A percentile compares a stretch with the other conserved stretches of the same genome.
These are phyloP conservation scores for Ennomos fuscantarius DNA, from an alignment of 2,888 invertebrate species.

Conservation along the genomic window DNA sequence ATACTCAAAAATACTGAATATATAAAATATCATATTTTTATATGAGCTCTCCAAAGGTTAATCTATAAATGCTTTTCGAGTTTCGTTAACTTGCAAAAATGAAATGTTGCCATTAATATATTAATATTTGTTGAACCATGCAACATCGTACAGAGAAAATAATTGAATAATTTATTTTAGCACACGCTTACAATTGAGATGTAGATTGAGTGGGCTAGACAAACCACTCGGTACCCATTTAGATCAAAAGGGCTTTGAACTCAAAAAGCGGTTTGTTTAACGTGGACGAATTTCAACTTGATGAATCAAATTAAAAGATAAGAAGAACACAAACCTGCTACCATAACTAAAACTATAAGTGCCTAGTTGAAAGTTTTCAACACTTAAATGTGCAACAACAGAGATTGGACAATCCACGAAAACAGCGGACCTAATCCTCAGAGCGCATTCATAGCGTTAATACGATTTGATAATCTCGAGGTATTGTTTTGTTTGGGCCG, in stretches of 20 bases:
- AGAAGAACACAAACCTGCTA: slow-evolving; percentile 3
- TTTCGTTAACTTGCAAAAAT: too few relatives aligned
- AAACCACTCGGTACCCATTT: slow-evolving; percentile 8
- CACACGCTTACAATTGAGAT: slow-evolving; percentile 18
- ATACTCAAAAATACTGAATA: too few relatives aligned
- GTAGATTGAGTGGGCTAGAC: slow-evolving; percentile 20
- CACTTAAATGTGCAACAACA: slow-evolving; percentile 23
- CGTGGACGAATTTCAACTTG: slow-evolving; percentile 6
- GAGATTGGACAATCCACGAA: slow-evolving; percentile 32
- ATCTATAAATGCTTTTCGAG: too few relatives aligned
- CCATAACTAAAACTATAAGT: slow-evolving; percentile 17
- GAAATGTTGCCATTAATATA: too few relatives aligned
- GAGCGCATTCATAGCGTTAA: slow-evolving; percentile 53
- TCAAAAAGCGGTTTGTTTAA: slow-evolving; percentile 3
- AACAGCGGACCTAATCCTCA: slow-evolving; percentile 43
- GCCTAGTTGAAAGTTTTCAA: slow-evolving; percentile 12
- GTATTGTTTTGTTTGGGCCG: slow-evolving; percentile 51
- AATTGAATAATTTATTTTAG: slow-evolving; percentile 17
- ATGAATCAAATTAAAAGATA: slow-evolving; percentile 20
- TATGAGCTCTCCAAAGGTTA: too few relatives aligned
- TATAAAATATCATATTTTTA: too few relatives aligned
- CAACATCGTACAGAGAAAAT: neutral
- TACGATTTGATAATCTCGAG: slow-evolving; percentile 56
- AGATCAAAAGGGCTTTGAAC: slow-evolving; percentile 18
- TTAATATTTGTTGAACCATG: neutral